Evolutionary conservation across 1,140 invertebrate genomes (phyloP).

Genomic region (Gonioctena quinquepunctata): DNA sequence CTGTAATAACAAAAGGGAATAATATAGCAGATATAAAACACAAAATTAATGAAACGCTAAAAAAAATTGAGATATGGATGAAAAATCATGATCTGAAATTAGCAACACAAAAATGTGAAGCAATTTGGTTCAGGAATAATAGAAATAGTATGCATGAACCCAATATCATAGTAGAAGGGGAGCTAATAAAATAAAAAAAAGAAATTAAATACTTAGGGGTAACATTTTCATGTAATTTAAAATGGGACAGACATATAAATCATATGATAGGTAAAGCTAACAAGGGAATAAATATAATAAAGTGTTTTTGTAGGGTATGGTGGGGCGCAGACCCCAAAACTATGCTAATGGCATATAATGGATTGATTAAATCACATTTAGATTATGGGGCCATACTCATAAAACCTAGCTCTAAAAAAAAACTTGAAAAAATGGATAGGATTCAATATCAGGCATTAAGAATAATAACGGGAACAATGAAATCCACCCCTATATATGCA

Average conservation of each 20-base stretch:
- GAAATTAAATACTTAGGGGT: constrained; percentile 15
- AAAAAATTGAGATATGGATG: neutral
- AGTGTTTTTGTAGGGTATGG: constrained; percentile 7
- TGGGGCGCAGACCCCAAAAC: constrained; percentile 14
- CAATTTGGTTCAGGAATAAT: neutral
- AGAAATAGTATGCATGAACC: neutral
- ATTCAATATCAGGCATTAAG: neutral
- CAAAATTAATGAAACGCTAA: neutral
- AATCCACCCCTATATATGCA: constrained; percentile 5
- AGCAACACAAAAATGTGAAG: constrained; percentile 3
- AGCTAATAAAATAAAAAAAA: neutral
- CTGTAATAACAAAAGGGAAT: constrained; percentile 5
- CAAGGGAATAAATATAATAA: constrained; percentile 15
- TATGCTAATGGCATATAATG: neutral
- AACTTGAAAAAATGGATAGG: neutral
- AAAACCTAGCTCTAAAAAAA: neutral
- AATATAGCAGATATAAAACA: neutral
- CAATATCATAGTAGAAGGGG: neutral
- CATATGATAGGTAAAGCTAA: neutral
- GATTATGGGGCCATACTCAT: constrained; percentile 1
- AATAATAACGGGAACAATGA: constrained; percentile 6
- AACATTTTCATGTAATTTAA: neutral
- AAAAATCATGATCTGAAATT: neutral
- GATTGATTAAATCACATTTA: neutral
- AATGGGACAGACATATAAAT: constrained; percentile 14